These are phyloP conservation scores for Chrysochloris asiatica DNA, from an alignment of 2,113 vertebrate species.

Conservation along the genomic window DNA sequence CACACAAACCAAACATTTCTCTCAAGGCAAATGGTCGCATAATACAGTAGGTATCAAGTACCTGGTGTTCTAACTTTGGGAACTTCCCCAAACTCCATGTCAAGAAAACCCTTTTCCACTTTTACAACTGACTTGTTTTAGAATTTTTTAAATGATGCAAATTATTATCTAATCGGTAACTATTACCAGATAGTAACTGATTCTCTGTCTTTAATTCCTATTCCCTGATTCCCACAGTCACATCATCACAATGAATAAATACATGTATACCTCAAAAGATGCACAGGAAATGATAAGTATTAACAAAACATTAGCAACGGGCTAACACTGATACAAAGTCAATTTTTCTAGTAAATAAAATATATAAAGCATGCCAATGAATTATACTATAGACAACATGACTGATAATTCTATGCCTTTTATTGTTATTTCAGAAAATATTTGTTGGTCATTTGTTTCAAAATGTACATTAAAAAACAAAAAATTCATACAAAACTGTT, in stretches of 20 bases:
- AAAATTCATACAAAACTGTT: slow-evolving; percentile 84
- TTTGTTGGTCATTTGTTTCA: slow-evolving; percentile 81
- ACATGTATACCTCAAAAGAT: background rate
- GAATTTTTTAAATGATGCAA: too few species aligned
- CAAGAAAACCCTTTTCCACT: background rate
- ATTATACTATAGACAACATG: slow-evolving; percentile 11
- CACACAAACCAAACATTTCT: background rate
- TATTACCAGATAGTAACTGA: too few species aligned
- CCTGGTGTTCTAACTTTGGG: rapidly evolving
- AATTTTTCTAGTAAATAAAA: slow-evolving; percentile 38
- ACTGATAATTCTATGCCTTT: slow-evolving; percentile 84
- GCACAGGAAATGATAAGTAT: background rate
- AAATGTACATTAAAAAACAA: slow-evolving; percentile 83
- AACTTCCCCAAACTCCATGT: background rate
- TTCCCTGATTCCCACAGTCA: background rate
- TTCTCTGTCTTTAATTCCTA: background rate
- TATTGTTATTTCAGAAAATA: slow-evolving; percentile 89
- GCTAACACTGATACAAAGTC: background rate
- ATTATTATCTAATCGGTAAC: too few species aligned
- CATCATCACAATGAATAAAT: background rate
- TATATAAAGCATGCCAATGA: background rate
- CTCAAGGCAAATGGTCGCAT: background rate
- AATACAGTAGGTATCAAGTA: background rate
- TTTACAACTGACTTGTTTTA: background rate
- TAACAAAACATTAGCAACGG: background rate